Percentiles rank a stretch among this genome's conserved stretches.
Evolutionary conservation across 2,113 vertebrate species (phyloP).

Genomic region (Pan paniscus): DNA sequence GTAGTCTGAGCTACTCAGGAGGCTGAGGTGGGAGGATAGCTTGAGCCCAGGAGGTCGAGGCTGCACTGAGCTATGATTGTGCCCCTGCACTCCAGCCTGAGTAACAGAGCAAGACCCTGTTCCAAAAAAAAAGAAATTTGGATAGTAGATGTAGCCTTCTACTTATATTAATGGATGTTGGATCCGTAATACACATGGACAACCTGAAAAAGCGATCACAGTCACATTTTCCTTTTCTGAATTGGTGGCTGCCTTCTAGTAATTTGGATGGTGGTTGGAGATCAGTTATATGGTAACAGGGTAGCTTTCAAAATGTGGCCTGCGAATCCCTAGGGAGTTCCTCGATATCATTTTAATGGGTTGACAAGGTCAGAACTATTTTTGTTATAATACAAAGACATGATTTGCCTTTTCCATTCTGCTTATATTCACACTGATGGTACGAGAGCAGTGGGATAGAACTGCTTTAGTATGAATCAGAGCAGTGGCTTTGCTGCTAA

Average conservation of each 20-base stretch:
- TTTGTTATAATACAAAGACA: background rate
- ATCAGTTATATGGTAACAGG: background rate
- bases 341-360: background rate
- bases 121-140: background rate
- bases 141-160: background rate
- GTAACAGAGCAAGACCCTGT: too few species aligned
- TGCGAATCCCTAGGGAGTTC: background rate
- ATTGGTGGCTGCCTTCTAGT: constrained; percentile 74
- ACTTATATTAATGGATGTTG: background rate
- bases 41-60: too few species aligned
- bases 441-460: background rate
- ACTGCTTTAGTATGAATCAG: background rate
- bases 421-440: background rate
- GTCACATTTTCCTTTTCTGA: background rate
- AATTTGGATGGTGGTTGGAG: background rate
- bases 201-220: background rate
- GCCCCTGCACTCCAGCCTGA: too few species aligned
- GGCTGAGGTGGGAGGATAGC: too few species aligned
- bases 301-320: background rate
- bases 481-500: too few species aligned
- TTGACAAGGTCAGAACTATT: background rate
- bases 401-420: background rate
- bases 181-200: background rate
- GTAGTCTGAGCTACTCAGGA: too few species aligned
- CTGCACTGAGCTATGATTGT: too few species aligned